phyloP scores from a whole-genome alignment of 2,113 vertebrate species.

The Ctenomys sociabilis region DNA sequence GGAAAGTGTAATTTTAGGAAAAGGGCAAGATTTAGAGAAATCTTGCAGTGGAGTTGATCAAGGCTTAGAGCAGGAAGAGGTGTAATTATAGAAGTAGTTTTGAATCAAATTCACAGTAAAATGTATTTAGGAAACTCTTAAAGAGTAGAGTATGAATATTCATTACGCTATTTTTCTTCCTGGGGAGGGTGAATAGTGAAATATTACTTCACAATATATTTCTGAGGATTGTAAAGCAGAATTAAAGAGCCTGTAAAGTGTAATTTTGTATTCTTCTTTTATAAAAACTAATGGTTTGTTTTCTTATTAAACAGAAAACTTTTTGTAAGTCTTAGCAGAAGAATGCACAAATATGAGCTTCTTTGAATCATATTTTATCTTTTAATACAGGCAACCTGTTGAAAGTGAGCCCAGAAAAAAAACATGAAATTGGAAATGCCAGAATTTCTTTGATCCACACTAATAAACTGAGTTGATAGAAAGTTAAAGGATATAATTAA shows the following conservation, averaged over 20 bases:
- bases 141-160: conserved; percentile 8
- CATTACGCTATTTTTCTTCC: background rate
- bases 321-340: background rate
- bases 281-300: conserved; percentile 1
- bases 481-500: background rate
- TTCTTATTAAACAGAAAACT: conserved; percentile 8
- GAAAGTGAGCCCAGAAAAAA: background rate
- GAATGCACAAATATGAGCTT: background rate
- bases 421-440: background rate
- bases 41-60: background rate
- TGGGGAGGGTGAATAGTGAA: background rate
- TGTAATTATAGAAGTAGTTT: background rate
- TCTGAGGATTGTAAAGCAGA: background rate
- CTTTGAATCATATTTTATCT: background rate
- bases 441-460: background rate
- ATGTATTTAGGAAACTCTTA: conserved; percentile 11
- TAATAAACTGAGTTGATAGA: background rate
- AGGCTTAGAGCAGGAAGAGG: background rate
- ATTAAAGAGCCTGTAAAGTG: background rate
- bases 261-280: background rate
- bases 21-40: background rate
- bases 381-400: conserved; percentile 65
- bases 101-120: conserved; percentile 30
- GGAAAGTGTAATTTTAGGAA: background rate
- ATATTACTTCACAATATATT: conserved; percentile 12